A percentile compares a stretch with the other conserved stretches of the same genome.
phyloP scores from a whole-genome alignment of 2,888 invertebrate species.

The Proisotoma minuta region DNA sequence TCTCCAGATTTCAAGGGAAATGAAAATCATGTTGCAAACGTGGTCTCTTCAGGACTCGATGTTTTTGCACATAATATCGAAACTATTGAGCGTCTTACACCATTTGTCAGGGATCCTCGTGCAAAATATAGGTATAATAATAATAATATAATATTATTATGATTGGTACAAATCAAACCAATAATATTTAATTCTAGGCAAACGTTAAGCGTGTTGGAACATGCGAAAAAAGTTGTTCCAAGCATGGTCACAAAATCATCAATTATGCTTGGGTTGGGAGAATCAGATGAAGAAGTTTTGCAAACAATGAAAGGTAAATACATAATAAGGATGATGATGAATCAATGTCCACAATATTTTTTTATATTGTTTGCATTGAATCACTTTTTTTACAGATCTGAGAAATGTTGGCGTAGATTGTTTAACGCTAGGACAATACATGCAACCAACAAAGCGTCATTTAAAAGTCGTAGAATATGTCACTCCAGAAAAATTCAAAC shows the following conservation, averaged over 20 bases:
- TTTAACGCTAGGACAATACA: conserved; percentile 95
- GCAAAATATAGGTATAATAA: conserved; percentile 73
- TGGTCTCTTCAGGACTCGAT: conserved; percentile 80
- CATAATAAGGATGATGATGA: background rate
- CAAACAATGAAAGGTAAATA: conserved; percentile 70
- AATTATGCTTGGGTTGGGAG: conserved; percentile 94
- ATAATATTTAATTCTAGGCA: conserved; percentile 59
- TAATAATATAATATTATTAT: too few species aligned
- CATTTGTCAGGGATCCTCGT: conserved; percentile 85
- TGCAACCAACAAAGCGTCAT: conserved; percentile 98
- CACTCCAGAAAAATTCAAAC: conserved; percentile 84
- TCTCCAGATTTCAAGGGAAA: conserved; percentile 94
- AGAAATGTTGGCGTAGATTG: conserved; percentile 82
- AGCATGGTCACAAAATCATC: conserved; percentile 92
- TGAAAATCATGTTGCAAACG: conserved; percentile 64
- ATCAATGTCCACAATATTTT: background rate
- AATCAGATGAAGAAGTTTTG: conserved; percentile 79
- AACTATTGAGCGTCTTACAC: conserved; percentile 86
- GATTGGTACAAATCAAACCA: too few species aligned
- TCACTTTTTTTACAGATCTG: conserved; percentile 63
- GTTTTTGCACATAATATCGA: conserved; percentile 99
- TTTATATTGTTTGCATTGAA: background rate
- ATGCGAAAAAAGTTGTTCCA: conserved; percentile 74
- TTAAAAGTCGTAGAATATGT: conserved; percentile 91
- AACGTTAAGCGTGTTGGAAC: conserved; percentile 73